Conservation (phyloP, 35 echinoderm and acorn worm genomes). For the Lytechinus pictus region DNA sequence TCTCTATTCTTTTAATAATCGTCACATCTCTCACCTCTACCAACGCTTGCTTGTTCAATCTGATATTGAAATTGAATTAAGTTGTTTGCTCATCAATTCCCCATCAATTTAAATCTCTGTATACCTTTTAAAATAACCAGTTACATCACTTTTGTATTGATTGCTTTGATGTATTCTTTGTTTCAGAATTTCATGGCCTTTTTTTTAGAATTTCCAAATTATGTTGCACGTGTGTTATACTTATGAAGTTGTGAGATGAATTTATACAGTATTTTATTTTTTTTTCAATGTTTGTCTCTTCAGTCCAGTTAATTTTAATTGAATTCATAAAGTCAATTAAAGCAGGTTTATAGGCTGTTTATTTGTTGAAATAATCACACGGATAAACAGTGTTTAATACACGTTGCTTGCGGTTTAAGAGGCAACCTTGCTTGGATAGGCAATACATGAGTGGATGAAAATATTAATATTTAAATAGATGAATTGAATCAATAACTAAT, state of each 20-base stretch:
- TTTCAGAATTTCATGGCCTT: not conserved
- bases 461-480: no score
- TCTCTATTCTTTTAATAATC: not conserved
- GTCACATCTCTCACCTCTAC: not conserved
- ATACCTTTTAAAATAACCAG: not conserved
- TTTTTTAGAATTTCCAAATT: not conserved
- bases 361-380: no score
- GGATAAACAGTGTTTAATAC: no score
- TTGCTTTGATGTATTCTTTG: not conserved
- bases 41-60: not conserved
- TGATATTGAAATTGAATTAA: not conserved
- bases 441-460: no score
- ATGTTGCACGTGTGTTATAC: not conserved
- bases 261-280: not conserved
- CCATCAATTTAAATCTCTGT: not conserved
- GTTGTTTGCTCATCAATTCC: conserved; percentile 11
- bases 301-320: not conserved
- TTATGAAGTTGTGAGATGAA: not conserved
- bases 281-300: not conserved
- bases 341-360: no score
- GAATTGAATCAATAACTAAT: no score
- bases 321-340: not conserved
- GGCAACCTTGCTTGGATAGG: no score
- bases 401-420: no score
- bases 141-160: not conserved